A percentile compares a stretch with the other conserved stretches of the same genome.
Conservation (phyloP, 1,140 invertebrate species). For the Hylaeus anthracinus region DNA sequence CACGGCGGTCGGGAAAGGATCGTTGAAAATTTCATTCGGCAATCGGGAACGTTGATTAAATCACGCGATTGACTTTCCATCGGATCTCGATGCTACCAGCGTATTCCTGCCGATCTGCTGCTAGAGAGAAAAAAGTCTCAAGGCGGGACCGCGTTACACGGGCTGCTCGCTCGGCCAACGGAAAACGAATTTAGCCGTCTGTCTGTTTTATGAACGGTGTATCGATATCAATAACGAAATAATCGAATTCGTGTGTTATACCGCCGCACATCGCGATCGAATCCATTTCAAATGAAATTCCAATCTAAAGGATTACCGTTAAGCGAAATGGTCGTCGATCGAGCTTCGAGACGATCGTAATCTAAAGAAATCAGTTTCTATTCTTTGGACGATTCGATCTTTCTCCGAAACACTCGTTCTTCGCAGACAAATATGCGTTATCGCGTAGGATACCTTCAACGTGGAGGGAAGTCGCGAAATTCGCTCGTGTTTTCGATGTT, state of each 20-base stretch:
- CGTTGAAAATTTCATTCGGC: conserved; percentile 18
- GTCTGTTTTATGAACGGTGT: conserved; percentile 6
- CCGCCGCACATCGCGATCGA: not conserved
- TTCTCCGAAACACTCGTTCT: too few species aligned
- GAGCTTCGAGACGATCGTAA: too few species aligned
- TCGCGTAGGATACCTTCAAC: too few species aligned
- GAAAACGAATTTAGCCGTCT: conserved; percentile 23
- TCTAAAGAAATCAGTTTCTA: too few species aligned
- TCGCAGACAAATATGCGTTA: too few species aligned
- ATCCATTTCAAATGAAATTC: not conserved
- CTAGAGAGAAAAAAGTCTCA: not conserved
- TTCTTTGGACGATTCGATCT: too few species aligned
- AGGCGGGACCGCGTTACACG: too few species aligned
- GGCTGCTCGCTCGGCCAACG: too few species aligned
- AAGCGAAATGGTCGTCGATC: too few species aligned
- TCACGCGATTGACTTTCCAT: conserved; percentile 12
- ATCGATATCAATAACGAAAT: conserved; percentile 26
- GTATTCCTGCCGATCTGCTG: not conserved
- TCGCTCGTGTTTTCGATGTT: not conserved
- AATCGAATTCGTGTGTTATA: conserved; percentile 13
- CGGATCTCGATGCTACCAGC: conserved; percentile 2
- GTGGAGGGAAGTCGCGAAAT: too few species aligned
- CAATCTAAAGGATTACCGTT: too few species aligned
- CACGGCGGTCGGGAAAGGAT: not conserved
- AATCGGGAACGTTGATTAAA: conserved; percentile 30